Evolutionary conservation across 35 echinoderm and acorn worm genomes (phyloP).

Genomic region (Apostichopus japonicus): DNA sequence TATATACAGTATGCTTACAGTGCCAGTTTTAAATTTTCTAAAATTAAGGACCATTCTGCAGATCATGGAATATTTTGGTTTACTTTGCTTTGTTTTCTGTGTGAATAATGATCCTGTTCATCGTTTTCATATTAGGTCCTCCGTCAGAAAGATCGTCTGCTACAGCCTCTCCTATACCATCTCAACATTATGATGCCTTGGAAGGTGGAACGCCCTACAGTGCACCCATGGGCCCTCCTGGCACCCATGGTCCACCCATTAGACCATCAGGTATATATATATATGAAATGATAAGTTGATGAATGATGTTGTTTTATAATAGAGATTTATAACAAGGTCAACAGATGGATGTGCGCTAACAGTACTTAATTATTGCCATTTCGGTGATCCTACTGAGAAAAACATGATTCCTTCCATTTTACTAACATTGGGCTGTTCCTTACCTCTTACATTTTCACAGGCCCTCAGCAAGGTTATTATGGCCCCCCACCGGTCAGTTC

Average conservation of each 20-base stretch:
- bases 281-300: too few relatives aligned
- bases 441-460: neutral
- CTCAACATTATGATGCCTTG: conserved; percentile 75
- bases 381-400: too few relatives aligned
- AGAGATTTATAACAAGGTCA: too few relatives aligned
- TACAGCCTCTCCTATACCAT: conserved; percentile 85
- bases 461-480: conserved; percentile 28
- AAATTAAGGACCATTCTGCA: too few relatives aligned
- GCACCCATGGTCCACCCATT: neutral
- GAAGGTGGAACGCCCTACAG: conserved; percentile 89
- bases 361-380: too few relatives aligned
- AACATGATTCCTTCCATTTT: too few relatives aligned
- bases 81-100: neutral
- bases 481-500: conserved; percentile 35
- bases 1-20: too few relatives aligned
- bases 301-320: too few relatives aligned
- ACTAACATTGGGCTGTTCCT: too few relatives aligned
- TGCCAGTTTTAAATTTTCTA: too few relatives aligned
- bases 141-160: conserved; percentile 94
- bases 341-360: too few relatives aligned
- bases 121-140: conserved; percentile 59
- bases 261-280: neutral
- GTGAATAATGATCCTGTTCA: too few relatives aligned
- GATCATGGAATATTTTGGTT: neutral
- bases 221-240: neutral